These are phyloP conservation scores for Calameuta idolon DNA, from an alignment of 2,888 invertebrate species.

Conservation along the genomic window DNA sequence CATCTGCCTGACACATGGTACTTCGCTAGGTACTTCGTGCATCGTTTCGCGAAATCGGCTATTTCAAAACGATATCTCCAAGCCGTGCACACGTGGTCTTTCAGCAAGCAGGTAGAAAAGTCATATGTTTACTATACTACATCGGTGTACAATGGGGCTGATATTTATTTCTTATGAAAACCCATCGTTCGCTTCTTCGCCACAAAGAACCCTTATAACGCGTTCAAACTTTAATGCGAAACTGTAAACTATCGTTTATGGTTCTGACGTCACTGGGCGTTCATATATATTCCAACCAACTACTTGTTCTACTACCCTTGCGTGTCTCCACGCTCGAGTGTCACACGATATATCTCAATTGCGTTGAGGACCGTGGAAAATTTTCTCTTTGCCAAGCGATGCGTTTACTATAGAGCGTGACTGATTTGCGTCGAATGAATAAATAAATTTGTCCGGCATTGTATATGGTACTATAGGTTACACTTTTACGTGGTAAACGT, in stretches of 20 bases:
- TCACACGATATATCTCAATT: conserved; percentile 12
- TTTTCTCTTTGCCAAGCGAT: conserved; percentile 33
- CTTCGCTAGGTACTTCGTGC: not conserved
- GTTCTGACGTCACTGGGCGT: not conserved
- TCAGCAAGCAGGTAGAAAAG: not conserved
- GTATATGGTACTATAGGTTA: not conserved
- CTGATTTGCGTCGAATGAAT: conserved; percentile 51
- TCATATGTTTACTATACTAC: not conserved
- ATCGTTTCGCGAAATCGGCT: not conserved
- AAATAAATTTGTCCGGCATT: conserved; percentile 45
- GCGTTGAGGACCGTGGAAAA: conserved; percentile 42
- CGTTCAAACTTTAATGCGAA: not conserved
- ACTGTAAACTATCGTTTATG: not conserved
- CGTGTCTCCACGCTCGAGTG: not conserved
- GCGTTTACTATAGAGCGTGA: conserved; percentile 49
- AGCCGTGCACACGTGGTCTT: not conserved
- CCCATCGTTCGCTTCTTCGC: not conserved
- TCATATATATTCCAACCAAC: not conserved
- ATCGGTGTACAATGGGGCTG: not conserved
- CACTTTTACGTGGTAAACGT: not conserved
- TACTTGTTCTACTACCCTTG: not conserved
- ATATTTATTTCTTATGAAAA: not conserved
- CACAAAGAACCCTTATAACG: not conserved
- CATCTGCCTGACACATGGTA: not conserved
- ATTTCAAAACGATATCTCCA: not conserved